A percentile compares a stretch with the other conserved stretches of the same genome.
phyloP scores from a whole-genome alignment of 1,140 invertebrate genomes.

The Drosophila santomea region DNA sequence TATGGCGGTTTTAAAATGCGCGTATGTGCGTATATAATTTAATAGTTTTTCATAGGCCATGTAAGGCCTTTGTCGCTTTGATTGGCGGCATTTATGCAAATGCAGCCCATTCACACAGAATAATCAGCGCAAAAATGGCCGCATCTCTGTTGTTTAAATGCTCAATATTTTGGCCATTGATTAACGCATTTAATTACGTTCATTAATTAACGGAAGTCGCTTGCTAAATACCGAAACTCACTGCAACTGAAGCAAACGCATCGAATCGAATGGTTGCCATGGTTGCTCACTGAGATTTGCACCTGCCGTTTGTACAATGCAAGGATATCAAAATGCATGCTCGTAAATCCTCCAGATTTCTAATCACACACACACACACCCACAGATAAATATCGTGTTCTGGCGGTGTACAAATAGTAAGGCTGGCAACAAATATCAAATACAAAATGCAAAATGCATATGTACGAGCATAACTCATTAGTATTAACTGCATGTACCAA shows the following conservation, averaged over 20 bases:
- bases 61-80: constrained; percentile 44
- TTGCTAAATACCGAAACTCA: background rate
- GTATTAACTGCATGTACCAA: constrained; percentile 70
- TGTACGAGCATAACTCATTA: constrained; percentile 76
- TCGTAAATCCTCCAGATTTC: constrained; percentile 45
- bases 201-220: constrained; percentile 44
- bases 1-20: constrained; percentile 43
- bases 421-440: constrained; percentile 38
- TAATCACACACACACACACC: constrained; percentile 1
- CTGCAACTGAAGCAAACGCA: background rate
- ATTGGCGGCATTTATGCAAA: constrained; percentile 37
- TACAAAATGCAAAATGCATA: constrained; percentile 54
- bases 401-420: constrained; percentile 41
- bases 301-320: constrained; percentile 38
- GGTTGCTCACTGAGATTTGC: constrained; percentile 33
- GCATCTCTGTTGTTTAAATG: constrained; percentile 2
- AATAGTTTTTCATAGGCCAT: constrained; percentile 52
- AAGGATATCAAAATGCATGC: constrained; percentile 35
- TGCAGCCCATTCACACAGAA: constrained; percentile 29
- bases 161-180: constrained; percentile 32
- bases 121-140: constrained; percentile 21
- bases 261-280: background rate
- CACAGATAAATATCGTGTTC: constrained; percentile 48
- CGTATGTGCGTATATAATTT: constrained; percentile 36
- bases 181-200: constrained; percentile 48